phyloP scores from a whole-genome alignment of 2,113 vertebrate genomes.

The Psittacara wagleri region DNA sequence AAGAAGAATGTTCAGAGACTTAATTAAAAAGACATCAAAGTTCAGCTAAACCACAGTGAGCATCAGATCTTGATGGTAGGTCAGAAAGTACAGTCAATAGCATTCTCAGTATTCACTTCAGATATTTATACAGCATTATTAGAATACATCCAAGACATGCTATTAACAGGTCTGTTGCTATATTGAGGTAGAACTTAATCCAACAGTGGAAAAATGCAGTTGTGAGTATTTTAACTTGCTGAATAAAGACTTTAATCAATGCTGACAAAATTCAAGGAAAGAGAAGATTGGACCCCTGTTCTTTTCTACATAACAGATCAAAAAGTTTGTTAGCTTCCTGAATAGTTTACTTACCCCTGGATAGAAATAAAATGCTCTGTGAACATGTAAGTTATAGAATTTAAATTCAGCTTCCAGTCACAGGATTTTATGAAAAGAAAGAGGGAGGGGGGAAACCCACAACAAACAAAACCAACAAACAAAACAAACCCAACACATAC shows the following conservation, averaged over 20 bases:
- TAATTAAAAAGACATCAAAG: constrained; percentile 4
- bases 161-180: neutral
- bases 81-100: neutral
- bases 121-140: neutral
- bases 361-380: neutral
- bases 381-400: neutral
- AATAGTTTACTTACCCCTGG: neutral
- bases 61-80: neutral
- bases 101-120: neutral
- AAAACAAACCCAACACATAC: neutral
- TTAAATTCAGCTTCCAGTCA: neutral
- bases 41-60: neutral
- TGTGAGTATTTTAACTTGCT: neutral
- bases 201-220: neutral
- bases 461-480: neutral
- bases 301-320: neutral
- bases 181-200: neutral
- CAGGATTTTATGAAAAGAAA: neutral
- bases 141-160: neutral
- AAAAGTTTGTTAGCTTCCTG: neutral
- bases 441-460: too few species aligned
- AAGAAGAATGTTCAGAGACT: neutral
- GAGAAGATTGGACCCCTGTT: neutral
- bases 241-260: neutral
- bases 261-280: neutral